These are phyloP conservation scores for Tetranychus piercei DNA, from an alignment of 2,888 invertebrate genomes.

Conservation along the genomic window DNA sequence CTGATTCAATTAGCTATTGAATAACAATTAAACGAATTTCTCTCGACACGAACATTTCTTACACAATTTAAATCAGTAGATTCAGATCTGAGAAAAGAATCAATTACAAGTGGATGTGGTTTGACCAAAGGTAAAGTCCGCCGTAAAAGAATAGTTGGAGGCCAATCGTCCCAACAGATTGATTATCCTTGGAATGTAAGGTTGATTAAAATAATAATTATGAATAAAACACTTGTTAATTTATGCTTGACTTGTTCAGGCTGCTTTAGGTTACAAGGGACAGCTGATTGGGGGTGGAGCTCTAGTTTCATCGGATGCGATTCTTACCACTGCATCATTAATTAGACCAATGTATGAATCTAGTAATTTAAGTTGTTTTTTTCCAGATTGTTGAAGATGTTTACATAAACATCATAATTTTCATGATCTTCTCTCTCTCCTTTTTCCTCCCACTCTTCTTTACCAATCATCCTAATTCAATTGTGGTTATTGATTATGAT, in stretches of 20 bases:
- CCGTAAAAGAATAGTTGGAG: constrained; percentile 12
- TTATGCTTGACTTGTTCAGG: not conserved
- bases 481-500: not conserved
- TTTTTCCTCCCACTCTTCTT: too few relatives aligned
- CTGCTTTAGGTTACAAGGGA: constrained; percentile 12
- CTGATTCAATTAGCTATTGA: too few relatives aligned
- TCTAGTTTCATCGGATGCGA: constrained; percentile 3
- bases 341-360: constrained; percentile 6
- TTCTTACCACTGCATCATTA: constrained; percentile 12
- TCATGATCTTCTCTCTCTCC: not conserved
- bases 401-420: not conserved
- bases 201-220: not conserved
- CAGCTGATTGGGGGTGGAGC: constrained; percentile 15
- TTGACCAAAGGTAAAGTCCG: not conserved
- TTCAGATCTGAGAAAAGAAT: not conserved
- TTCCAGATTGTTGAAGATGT: not conserved
- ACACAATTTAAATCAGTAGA: not conserved
- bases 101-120: not conserved
- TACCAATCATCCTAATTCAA: not conserved
- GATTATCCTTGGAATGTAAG: constrained; percentile 16
- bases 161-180: constrained; percentile 8
- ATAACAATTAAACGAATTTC: too few relatives aligned
- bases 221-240: not conserved
- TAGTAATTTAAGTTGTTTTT: not conserved
- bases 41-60: not conserved